These are phyloP conservation scores for Notodromas monacha DNA, from an alignment of 2,888 invertebrate genomes.

Conservation along the genomic window DNA sequence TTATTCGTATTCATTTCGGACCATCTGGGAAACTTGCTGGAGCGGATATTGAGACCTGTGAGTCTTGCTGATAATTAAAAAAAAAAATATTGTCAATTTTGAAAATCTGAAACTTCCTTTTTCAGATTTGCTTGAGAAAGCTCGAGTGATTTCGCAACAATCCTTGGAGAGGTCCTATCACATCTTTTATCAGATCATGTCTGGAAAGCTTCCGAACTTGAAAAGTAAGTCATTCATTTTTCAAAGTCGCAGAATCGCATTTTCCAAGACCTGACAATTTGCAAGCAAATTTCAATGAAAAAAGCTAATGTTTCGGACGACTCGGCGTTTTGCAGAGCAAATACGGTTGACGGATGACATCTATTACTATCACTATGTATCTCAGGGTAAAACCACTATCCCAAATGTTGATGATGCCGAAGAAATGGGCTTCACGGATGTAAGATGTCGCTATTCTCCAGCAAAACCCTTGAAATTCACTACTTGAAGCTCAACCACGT, in stretches of 20 bases:
- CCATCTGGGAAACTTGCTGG: conserved; percentile 97
- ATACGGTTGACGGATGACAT: conserved; percentile 43
- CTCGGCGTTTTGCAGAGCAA: too few relatives aligned
- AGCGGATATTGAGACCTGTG: conserved; percentile 99
- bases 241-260: too few relatives aligned
- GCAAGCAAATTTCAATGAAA: too few relatives aligned
- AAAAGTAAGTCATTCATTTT: too few relatives aligned
- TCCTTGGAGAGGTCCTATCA: too few relatives aligned
- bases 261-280: too few relatives aligned
- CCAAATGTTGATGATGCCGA: conserved; percentile 66
- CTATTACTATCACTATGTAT: conserved; percentile 51
- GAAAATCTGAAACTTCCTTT: too few relatives aligned
- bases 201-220: conserved; percentile 46
- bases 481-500: too few relatives aligned
- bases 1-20: conserved; percentile 99
- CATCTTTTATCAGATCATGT: conserved; percentile 99
- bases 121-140: conserved; percentile 89
- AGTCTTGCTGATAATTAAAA: too few relatives aligned
- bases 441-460: conserved; percentile 28
- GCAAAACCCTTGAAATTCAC: too few relatives aligned
- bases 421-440: conserved; percentile 46
- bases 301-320: too few relatives aligned
- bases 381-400: conserved; percentile 73
- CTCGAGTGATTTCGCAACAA: conserved; percentile 99
- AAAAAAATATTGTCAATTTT: too few relatives aligned